Percentiles rank a stretch among this genome's conserved stretches.
These are phyloP conservation scores for Pteronura brasiliensis DNA, from an alignment of 2,113 vertebrate genomes.

Conservation along the genomic window DNA sequence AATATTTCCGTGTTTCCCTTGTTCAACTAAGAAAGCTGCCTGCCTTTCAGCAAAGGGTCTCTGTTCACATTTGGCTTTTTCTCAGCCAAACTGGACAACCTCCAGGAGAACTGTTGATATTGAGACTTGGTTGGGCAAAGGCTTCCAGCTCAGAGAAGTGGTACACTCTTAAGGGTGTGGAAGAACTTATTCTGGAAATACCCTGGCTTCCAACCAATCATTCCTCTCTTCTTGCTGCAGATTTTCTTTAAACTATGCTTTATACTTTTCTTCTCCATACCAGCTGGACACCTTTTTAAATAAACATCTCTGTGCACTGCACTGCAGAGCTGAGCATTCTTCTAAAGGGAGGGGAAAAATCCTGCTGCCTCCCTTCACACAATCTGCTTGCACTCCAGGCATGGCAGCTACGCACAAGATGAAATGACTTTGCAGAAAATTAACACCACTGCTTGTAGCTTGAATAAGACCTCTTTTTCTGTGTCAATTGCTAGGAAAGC, in stretches of 20 bases:
- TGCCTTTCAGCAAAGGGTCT: constrained; percentile 58
- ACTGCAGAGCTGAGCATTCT: constrained; percentile 21
- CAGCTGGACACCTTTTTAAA: constrained; percentile 34
- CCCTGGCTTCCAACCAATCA: constrained; percentile 38
- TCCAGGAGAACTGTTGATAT: constrained; percentile 41
- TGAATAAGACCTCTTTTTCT: constrained; percentile 37
- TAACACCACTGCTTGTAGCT: constrained; percentile 40
- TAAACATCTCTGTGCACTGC: constrained; percentile 48
- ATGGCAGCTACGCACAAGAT: constrained; percentile 59
- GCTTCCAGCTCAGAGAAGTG: constrained; percentile 37
- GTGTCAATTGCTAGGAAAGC: constrained; percentile 72
- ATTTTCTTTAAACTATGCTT: constrained; percentile 58
- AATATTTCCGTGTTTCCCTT: constrained; percentile 37
- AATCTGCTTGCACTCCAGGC: constrained; percentile 61
- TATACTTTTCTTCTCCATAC: constrained; percentile 41
- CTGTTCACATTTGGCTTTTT: constrained; percentile 30
- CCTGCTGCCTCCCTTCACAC: constrained; percentile 41
- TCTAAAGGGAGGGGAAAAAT: constrained; percentile 57
- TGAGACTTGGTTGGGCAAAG: constrained; percentile 47
- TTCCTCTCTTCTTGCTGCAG: not conserved
- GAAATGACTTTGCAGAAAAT: constrained; percentile 74
- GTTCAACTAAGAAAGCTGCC: constrained; percentile 23
- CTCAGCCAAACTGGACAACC: constrained; percentile 34
- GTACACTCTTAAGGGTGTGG: not conserved
- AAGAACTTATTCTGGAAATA: constrained; percentile 40